Percentiles rank a stretch among this genome's conserved stretches.
Conservation (phyloP, 2,888 invertebrate genomes). For the Galeruca laticollis region DNA sequence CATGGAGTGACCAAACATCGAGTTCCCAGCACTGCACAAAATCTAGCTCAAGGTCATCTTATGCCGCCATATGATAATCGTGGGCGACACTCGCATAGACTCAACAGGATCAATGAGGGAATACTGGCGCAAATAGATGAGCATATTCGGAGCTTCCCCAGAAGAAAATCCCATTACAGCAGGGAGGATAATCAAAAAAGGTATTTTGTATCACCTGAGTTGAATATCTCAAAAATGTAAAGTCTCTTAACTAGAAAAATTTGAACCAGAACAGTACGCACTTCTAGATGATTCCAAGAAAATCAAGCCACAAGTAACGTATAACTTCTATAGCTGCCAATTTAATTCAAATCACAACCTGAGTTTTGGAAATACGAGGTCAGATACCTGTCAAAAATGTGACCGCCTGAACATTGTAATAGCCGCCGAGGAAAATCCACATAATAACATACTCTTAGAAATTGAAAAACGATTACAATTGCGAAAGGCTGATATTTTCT, state of each 20-base stretch:
- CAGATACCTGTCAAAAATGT: conserved; percentile 37
- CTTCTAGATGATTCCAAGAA: conserved; percentile 8
- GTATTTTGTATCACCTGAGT: conserved; percentile 29
- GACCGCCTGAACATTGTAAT: conserved; percentile 22
- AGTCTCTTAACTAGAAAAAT: conserved; percentile 32
- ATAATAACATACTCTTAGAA: conserved; percentile 18
- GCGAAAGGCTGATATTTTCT: no score
- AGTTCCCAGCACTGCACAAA: no score
- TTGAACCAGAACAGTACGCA: conserved; percentile 26
- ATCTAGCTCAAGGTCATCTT: no score
- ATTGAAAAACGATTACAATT: conserved; percentile 15
- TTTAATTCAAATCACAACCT: conserved; percentile 33
- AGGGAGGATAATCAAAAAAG: conserved; percentile 31
- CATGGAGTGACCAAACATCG: no score
- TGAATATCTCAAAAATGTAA: conserved; percentile 34
- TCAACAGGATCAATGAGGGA: conserved; percentile 15
- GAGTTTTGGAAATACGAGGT: conserved; percentile 22
- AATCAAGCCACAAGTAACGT: conserved; percentile 31
- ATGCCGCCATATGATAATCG: no score
- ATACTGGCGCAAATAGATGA: conserved; percentile 28
- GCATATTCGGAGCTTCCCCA: conserved; percentile 38
- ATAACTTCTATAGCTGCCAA: conserved; percentile 33
- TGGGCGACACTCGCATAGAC: no score
- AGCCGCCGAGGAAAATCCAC: conserved; percentile 15
- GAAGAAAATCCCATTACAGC: conserved; percentile 32